A percentile compares a stretch with the other conserved stretches of the same genome.
These are phyloP conservation scores for Enteromius unitaeniatus DNA, from an alignment of 2,797 vertebrate species.

Conservation along the genomic window DNA sequence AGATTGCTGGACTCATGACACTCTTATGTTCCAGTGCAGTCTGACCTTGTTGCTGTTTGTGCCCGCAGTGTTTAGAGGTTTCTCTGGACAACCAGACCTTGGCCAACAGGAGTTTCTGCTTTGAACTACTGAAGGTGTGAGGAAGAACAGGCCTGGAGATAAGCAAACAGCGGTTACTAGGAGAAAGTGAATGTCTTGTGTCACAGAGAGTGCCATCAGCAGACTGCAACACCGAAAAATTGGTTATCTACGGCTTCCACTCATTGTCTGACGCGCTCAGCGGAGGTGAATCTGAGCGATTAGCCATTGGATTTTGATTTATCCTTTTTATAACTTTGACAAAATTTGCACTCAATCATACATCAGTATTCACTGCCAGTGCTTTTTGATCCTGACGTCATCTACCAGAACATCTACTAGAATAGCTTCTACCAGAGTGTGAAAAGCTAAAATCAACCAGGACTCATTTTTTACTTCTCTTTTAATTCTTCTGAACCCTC, in stretches of 20 bases:
- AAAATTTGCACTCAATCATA: not conserved
- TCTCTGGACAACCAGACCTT: constrained; percentile 58
- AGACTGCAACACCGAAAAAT: constrained; percentile 19
- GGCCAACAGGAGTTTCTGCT: constrained; percentile 52
- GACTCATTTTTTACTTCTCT: constrained; percentile 59
- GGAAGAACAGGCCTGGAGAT: constrained; percentile 12
- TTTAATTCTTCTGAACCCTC: constrained; percentile 65
- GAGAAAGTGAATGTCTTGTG: constrained; percentile 28
- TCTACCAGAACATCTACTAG: not conserved
- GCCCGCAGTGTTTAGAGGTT: constrained; percentile 59
- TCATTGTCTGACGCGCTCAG: not conserved
- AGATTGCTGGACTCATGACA: constrained; percentile 28
- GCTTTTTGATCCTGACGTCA: not conserved
- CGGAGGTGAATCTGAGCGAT: not conserved
- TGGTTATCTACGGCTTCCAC: constrained; percentile 9
- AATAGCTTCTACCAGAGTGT: not conserved
- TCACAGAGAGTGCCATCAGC: constrained; percentile 5
- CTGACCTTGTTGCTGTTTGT: constrained; percentile 63
- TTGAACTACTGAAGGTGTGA: constrained; percentile 25
- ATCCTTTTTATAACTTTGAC: constrained; percentile 1
- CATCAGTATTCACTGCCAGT: not conserved
- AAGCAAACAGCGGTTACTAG: constrained; percentile 32
- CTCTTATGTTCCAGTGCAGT: constrained; percentile 44
- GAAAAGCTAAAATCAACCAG: constrained; percentile 41
- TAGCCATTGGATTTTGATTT: not conserved